phyloP scores from a whole-genome alignment of 2,888 invertebrate genomes.

The Tipula helvola region DNA sequence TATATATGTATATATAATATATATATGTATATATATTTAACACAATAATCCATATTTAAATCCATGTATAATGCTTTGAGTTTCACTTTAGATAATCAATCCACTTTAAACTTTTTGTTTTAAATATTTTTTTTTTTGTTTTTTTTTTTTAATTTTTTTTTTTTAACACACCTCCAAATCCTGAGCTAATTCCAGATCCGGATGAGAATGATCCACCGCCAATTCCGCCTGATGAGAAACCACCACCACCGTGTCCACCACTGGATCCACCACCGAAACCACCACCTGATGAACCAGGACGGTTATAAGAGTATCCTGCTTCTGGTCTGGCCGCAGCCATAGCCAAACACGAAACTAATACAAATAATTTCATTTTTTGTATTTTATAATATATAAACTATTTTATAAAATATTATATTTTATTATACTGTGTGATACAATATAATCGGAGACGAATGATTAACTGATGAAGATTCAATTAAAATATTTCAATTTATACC shows the following conservation, averaged over 20 bases:
- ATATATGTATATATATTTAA: not conserved
- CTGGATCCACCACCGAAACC: constrained; percentile 32
- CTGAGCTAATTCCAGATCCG: constrained; percentile 21
- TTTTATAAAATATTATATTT: constrained; percentile 6
- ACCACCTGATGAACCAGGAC: constrained; percentile 26
- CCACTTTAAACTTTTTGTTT: not conserved
- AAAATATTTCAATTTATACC: constrained; percentile 37
- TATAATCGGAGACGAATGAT: constrained; percentile 29
- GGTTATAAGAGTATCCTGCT: constrained; percentile 31
- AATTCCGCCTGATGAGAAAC: constrained; percentile 16
- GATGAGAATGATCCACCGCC: constrained; percentile 20
- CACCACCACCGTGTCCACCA: constrained; percentile 17
- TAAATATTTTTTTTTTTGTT: not conserved
- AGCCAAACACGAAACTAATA: constrained; percentile 35
- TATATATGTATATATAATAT: not conserved
- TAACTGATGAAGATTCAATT: constrained; percentile 35
- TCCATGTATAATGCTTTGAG: not conserved
- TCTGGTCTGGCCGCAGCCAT: constrained; percentile 34
- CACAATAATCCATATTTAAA: not conserved
- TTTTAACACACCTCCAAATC: constrained; percentile 18
- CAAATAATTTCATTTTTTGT: constrained; percentile 32
- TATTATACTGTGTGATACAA: not conserved
- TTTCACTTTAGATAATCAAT: not conserved
- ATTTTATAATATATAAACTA: constrained; percentile 10
- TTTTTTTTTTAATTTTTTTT: not conserved